Evolutionary conservation across 2,888 invertebrate species (phyloP).

Genomic region (Dryomyza anilis): DNA sequence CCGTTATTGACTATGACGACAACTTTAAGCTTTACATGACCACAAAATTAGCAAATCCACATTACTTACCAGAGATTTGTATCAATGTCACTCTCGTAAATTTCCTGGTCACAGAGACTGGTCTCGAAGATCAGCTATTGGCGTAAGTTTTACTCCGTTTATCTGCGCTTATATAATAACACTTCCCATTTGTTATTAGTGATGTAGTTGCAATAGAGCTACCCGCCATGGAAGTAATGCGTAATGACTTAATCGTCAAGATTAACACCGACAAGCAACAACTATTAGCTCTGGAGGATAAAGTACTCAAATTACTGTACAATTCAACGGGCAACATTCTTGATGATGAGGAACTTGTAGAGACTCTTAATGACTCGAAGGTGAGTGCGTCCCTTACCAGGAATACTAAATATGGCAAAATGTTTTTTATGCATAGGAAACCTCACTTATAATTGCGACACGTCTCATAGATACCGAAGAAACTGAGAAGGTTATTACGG

Average conservation of each 20-base stretch:
- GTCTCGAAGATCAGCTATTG: conserved; percentile 88
- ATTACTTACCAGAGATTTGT: conserved; percentile 90
- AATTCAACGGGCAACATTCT: conserved; percentile 87
- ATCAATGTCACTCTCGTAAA: conserved; percentile 92
- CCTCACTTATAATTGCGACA: conserved; percentile 88
- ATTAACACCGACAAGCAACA: conserved; percentile 87
- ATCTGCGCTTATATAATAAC: conserved; percentile 39
- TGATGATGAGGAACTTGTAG: conserved; percentile 91
- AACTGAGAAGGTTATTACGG: conserved; percentile 83
- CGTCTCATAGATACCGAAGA: conserved; percentile 84
- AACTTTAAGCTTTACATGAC: conserved; percentile 89
- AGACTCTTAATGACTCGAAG: conserved; percentile 66
- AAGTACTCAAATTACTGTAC: conserved; percentile 82
- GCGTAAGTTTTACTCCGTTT: conserved; percentile 69
- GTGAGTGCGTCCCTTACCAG: conserved; percentile 39
- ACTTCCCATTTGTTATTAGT: conserved; percentile 34
- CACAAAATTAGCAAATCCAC: conserved; percentile 90
- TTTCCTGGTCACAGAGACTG: conserved; percentile 88
- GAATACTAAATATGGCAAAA: neutral
- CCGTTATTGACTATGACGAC: conserved; percentile 85
- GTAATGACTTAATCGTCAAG: conserved; percentile 81
- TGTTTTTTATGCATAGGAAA: conserved; percentile 74
- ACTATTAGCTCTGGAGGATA: conserved; percentile 85
- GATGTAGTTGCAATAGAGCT: conserved; percentile 85
- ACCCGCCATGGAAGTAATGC: conserved; percentile 82